These are phyloP conservation scores for Drosophila maculinotata DNA, from an alignment of 2,888 invertebrate species.

Conservation along the genomic window DNA sequence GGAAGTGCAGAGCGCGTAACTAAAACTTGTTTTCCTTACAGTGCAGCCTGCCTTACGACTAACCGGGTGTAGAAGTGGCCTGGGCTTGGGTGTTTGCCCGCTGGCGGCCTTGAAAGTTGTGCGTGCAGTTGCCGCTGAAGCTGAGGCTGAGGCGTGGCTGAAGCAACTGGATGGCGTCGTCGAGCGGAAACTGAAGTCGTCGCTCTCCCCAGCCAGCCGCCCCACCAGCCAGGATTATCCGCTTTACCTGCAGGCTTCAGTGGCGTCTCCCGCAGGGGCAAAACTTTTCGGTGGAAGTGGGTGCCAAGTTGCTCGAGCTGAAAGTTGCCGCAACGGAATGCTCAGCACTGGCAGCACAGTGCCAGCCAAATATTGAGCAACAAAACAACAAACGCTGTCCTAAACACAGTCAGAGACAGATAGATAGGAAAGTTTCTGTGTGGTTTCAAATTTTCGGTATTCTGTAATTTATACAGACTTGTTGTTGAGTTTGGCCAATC, in stretches of 20 bases:
- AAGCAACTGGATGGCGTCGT: constrained; percentile 53
- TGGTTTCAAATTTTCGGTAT: constrained; percentile 8
- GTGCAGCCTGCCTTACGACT: constrained; percentile 53
- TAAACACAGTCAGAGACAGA: constrained; percentile 5
- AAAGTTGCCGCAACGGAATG: constrained; percentile 23
- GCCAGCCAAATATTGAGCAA: constrained; percentile 2
- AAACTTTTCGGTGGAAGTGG: constrained; percentile 33
- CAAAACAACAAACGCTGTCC: constrained; percentile 15
- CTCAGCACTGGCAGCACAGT: constrained; percentile 3
- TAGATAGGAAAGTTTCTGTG: constrained; percentile 21
- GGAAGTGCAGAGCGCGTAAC: constrained; percentile 73
- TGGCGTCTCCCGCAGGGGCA: constrained; percentile 25
- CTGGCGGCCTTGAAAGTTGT: constrained; percentile 70
- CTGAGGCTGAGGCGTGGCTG: no score
- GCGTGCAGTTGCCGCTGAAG: constrained; percentile 29
- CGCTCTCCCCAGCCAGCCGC: background rate
- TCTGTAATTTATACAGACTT: constrained; percentile 2
- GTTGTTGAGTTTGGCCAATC: constrained; percentile 23
- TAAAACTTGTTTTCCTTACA: constrained; percentile 74
- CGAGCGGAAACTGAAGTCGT: constrained; percentile 55
- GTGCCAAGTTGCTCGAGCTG: constrained; percentile 22
- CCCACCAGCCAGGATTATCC: constrained; percentile 46
- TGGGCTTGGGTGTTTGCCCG: constrained; percentile 1
- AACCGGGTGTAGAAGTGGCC: background rate
- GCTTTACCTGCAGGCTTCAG: constrained; percentile 58